Conservation (phyloP, 2,888 invertebrate genomes). For the Dorcus hopei region DNA sequence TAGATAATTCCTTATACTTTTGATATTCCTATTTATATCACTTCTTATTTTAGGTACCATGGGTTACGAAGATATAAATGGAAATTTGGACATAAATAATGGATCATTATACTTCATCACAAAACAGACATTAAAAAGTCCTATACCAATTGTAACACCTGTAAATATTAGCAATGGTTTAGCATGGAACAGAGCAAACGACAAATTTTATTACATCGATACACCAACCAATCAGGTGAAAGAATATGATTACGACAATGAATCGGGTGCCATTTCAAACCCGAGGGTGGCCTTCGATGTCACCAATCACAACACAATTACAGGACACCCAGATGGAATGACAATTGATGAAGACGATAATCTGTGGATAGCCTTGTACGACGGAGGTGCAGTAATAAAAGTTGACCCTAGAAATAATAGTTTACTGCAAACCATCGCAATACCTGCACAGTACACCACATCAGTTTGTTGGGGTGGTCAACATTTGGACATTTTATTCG, state of each 20-base stretch:
- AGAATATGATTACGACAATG: slow-evolving; percentile 66
- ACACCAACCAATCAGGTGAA: slow-evolving; percentile 63
- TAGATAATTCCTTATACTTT: too few relatives aligned
- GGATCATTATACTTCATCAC: slow-evolving; percentile 60
- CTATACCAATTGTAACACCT: slow-evolving; percentile 37
- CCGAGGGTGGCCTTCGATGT: slow-evolving; percentile 34
- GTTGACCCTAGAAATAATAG: slow-evolving; percentile 50
- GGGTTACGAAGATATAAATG: slow-evolving; percentile 54
- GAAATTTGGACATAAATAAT: slow-evolving; percentile 51
- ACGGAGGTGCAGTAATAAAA: slow-evolving; percentile 61
- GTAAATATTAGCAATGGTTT: slow-evolving; percentile 77
- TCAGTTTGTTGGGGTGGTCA: slow-evolving; percentile 65
- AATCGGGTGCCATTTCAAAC: slow-evolving; percentile 52
- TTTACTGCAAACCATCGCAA: slow-evolving; percentile 49
- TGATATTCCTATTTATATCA: too few relatives aligned
- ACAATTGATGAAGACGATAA: slow-evolving; percentile 75
- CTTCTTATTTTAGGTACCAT: slow-evolving; percentile 55
- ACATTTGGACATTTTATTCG: slow-evolving; percentile 58
- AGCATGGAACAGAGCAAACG: slow-evolving; percentile 69
- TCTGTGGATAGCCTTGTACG: slow-evolving; percentile 70
- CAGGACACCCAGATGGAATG: slow-evolving; percentile 56
- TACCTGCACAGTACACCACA: slow-evolving; percentile 59
- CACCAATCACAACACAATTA: slow-evolving; percentile 16
- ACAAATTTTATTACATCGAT: slow-evolving; percentile 76
- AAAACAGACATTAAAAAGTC: slow-evolving; percentile 38